Evolutionary conservation across 2,888 invertebrate species (phyloP).

Genomic region (Caenorhabditis imperialis): DNA sequence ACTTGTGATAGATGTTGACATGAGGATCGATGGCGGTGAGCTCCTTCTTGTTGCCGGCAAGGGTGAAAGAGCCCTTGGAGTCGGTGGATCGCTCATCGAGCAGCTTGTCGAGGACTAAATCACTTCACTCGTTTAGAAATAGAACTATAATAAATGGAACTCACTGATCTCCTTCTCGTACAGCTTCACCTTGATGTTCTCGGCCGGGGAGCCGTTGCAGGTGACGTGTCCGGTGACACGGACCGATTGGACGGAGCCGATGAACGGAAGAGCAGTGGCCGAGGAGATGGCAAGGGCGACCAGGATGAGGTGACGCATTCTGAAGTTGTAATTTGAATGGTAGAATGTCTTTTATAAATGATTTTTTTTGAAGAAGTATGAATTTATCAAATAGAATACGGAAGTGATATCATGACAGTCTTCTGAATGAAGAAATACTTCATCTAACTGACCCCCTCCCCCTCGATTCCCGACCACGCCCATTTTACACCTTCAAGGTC

Average conservation of each 20-base stretch:
- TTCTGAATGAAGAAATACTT: too few relatives aligned
- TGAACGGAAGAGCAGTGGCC: slow-evolving; percentile 48
- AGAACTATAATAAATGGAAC: not conserved
- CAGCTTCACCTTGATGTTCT: slow-evolving; percentile 73
- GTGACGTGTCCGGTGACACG: slow-evolving; percentile 69
- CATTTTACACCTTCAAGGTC: too few relatives aligned
- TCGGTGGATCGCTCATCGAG: slow-evolving; percentile 72
- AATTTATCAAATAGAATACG: too few relatives aligned
- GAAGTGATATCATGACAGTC: too few relatives aligned
- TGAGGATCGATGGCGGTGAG: slow-evolving; percentile 63
- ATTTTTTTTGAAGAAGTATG: too few relatives aligned
- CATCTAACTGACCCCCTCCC: too few relatives aligned
- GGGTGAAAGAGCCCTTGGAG: slow-evolving; percentile 65
- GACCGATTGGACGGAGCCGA: slow-evolving; percentile 70
- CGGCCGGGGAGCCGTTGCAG: slow-evolving; percentile 72
- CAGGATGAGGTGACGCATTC: slow-evolving; percentile 45
- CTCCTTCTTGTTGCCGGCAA: slow-evolving; percentile 63
- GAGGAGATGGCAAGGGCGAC: slow-evolving; percentile 26
- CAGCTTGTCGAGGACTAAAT: slow-evolving; percentile 70
- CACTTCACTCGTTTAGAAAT: not conserved
- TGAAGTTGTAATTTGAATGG: too few relatives aligned
- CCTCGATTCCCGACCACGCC: too few relatives aligned
- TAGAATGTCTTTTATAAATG: too few relatives aligned
- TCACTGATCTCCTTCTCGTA: slow-evolving; percentile 71
- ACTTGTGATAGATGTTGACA: slow-evolving; percentile 66